Evolutionary conservation across 2,113 vertebrate genomes (phyloP), one percentile per base, ranked within the genome.

Genomic region (Chaetops frenatus): DNA sequence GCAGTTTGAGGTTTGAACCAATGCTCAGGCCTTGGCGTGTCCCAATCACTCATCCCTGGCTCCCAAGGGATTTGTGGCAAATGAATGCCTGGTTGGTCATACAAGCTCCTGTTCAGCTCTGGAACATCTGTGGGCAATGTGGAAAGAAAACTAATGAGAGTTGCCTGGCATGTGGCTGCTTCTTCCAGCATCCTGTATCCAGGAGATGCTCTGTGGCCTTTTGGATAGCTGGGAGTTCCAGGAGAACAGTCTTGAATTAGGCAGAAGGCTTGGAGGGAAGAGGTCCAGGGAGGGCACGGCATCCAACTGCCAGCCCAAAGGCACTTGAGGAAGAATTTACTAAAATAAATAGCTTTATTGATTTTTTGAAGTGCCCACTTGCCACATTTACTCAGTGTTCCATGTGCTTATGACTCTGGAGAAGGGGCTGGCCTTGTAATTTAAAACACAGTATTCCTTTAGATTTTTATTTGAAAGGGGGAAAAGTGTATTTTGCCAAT

Each of bases 261-360:
- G 67, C 67, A 72, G 57, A 54, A 24, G 25, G 24, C 15, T 40
- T 12, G 48, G 2, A 25, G 66, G 40, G 22, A 28, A 6, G 3
- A 4, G 36, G 48, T 18, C n/a, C 51, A 61, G 44, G 29, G 44
- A 56, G 89, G 58, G 47, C 72, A 17, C 56, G 45, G 82, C 36
- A 27, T 19, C 45, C 38, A 22, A 6, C 38, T 11, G 3, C 64
- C 45, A 57, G 10, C 93, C 10, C 21, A 58, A 96, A 96, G 94
- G 96, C 96, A 95, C 95, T 88, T 92, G 82, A 66, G 92, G 88
- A 53, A 57, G 61, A 40, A 60, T 60, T 76, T 48, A n/a, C 33
- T 56, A 17, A 89, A 74, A 85, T 38, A 22, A 20, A 64, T 69
- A n/a, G 9, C 50, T 51, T 29, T 19, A 5, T 2, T 62, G 31